Evolutionary conservation across 2,888 invertebrate genomes (phyloP).

Genomic region (Polylopha cassiicola): DNA sequence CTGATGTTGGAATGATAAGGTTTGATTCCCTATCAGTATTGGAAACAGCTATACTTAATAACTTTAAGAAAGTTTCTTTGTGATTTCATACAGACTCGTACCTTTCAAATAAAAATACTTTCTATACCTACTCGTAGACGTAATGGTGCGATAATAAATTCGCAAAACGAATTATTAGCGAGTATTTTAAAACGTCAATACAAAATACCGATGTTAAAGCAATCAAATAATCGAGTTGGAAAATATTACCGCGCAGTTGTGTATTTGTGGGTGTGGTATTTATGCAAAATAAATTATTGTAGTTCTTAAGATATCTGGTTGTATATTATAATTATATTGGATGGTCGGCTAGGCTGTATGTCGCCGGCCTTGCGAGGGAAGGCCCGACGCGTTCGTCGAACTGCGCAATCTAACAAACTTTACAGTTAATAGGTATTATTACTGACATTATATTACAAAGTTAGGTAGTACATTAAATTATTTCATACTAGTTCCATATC

Average conservation of each 20-base stretch:
- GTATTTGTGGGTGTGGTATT: constrained; percentile 17
- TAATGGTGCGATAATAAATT: too few species aligned
- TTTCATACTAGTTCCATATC: too few species aligned
- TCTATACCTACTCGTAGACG: too few species aligned
- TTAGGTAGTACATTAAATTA: too few species aligned
- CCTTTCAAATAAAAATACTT: neutral
- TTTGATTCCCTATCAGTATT: constrained; percentile 10
- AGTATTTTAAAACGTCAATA: too few species aligned
- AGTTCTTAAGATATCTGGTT: constrained; percentile 18
- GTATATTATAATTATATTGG: constrained; percentile 30
- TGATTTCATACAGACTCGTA: constrained; percentile 5
- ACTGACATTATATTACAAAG: too few species aligned
- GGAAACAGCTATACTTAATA: constrained; percentile 23
- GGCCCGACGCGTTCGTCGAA: constrained; percentile 50
- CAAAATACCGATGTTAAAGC: constrained; percentile 7
- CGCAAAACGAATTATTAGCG: too few species aligned
- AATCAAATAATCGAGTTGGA: constrained; percentile 11
- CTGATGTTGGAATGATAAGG: constrained; percentile 40
- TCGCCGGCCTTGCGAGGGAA: constrained; percentile 65
- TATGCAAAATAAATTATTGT: constrained; percentile 18
- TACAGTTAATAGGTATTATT: too few species aligned
- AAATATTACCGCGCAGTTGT: constrained; percentile 10
- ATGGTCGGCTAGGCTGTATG: constrained; percentile 50
- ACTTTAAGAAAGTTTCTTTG: constrained; percentile 28
- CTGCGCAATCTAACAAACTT: constrained; percentile 35